Evolutionary conservation across 92 coral and sea anemone genomes (phyloP).

Genomic region (Nematostella vectensis): DNA sequence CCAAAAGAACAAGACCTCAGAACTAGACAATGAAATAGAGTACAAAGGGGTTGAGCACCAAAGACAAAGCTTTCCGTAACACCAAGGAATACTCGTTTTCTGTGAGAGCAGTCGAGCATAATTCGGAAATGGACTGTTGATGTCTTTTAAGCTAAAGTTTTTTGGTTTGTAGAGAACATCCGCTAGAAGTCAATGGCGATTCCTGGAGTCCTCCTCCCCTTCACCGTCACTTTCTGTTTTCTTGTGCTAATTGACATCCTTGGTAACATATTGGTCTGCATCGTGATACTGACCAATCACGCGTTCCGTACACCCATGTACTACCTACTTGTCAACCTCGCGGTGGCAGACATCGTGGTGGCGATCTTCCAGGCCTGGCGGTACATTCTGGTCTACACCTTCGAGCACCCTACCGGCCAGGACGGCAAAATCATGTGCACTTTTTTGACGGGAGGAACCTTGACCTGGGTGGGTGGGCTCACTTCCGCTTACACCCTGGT

Average conservation of each 20-base stretch:
- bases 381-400: neutral
- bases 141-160: too few relatives aligned
- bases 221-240: neutral
- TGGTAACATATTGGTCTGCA: neutral
- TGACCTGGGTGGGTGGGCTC: conserved; percentile 5
- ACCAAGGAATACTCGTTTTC: too few relatives aligned
- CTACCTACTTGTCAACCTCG: conserved; percentile 2
- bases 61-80: too few relatives aligned
- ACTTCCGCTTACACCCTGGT: conserved; percentile 3
- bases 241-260: conserved; percentile 1
- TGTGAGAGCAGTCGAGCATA: too few relatives aligned
- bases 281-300: neutral
- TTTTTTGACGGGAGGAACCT: conserved; percentile 3
- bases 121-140: too few relatives aligned
- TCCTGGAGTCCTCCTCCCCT: neutral
- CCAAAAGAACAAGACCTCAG: too few relatives aligned
- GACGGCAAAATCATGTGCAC: conserved; percentile 1
- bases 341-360: neutral
- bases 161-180: too few relatives aligned
- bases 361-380: conserved; percentile 4
- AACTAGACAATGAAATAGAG: too few relatives aligned
- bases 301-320: neutral
- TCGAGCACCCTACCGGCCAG: neutral
- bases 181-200: conserved; percentile 5
- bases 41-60: too few relatives aligned